Conservation (phyloP, 2,888 invertebrate species). For the Mesorhabditis sp. region DNA sequence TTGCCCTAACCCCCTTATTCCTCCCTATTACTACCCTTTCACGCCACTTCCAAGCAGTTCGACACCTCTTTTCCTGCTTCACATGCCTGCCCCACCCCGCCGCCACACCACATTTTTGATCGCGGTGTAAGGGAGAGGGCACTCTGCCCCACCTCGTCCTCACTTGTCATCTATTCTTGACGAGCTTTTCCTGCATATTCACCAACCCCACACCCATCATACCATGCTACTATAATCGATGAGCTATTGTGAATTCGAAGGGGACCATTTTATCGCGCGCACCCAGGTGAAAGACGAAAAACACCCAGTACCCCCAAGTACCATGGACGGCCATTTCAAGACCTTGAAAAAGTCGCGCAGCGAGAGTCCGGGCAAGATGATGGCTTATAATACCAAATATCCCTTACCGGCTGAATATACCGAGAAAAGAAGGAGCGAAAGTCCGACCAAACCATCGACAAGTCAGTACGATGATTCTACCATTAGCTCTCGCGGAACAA, state of each 20-base stretch:
- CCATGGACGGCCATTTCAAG: neutral
- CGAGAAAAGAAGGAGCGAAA: constrained; percentile 3
- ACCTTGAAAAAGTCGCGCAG: neutral
- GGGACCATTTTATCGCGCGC: neutral
- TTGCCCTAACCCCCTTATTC: no score
- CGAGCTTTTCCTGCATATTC: neutral
- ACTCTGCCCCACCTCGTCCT: neutral
- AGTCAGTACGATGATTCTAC: neutral
- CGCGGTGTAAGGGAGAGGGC: neutral
- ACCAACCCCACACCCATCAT: neutral
- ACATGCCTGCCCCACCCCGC: neutral
- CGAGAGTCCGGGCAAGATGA: neutral
- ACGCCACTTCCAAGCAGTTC: no score
- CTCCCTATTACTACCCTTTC: no score
- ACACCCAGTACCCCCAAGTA: neutral
- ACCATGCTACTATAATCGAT: neutral
- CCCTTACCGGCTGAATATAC: neutral
- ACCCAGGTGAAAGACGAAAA: neutral
- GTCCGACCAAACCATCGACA: constrained; percentile 5
- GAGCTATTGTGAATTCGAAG: constrained; percentile 4
- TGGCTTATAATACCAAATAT: neutral
- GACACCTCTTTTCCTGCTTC: no score
- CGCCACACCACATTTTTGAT: constrained; percentile 2
- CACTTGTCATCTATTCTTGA: neutral
- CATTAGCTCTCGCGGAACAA: neutral